Base-by-base conservation (phyloP, 2,113 vertebrate species). In the Piaya cayana region DNA sequence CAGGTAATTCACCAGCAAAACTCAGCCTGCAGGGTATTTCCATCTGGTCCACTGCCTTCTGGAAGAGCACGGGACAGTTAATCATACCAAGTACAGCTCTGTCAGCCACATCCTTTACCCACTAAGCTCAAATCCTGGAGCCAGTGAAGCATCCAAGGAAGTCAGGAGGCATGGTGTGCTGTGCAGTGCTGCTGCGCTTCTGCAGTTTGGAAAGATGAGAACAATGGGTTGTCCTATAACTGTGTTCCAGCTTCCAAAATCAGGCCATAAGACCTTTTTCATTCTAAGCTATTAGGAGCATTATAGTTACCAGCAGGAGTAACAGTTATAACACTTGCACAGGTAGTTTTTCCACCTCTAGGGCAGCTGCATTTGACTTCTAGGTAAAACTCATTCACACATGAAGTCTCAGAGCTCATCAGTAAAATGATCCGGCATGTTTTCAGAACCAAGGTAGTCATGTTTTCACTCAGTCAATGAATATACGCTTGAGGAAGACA, bases 21-120 rank as follows among this genome's bases (percentile, higher is more conserved):
- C 63, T 74, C 71, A 86, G 68, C 72, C 86, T 68, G 80, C 47
- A 70, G 68, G 27, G n/a, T 86, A 50, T 70, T 93, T 94, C 90
- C 76, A 78, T 77, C 60, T 92, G 67, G 23, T 47, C 68, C 45
- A 53, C 49, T 80, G 79, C 64, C 62, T 72, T 80, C 60, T 80
- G 76, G 64, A 86, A 88, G 64, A 67, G 49, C 42, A 21, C 6
- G 75, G 29, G 42, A 60, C 79, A 96, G 92, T 68, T 86, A 71
- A 77, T 92, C 34, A 29, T 37, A 22, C 14, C 36, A 25, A 30
- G 64, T 67, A 32, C 64, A 56, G 63, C 68, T 92, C 80, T 67
- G 50, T 70, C 88, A 94, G 82, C 78, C 65, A 85, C 63, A 82
- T 85, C 78, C 59, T 62, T 68, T 34, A 76, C 62, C 32, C 2